Percentiles rank a stretch among this genome's conserved stretches.
Evolutionary conservation across 1,140 invertebrate genomes (phyloP).

Genomic region (Scaptomyza graminum): DNA sequence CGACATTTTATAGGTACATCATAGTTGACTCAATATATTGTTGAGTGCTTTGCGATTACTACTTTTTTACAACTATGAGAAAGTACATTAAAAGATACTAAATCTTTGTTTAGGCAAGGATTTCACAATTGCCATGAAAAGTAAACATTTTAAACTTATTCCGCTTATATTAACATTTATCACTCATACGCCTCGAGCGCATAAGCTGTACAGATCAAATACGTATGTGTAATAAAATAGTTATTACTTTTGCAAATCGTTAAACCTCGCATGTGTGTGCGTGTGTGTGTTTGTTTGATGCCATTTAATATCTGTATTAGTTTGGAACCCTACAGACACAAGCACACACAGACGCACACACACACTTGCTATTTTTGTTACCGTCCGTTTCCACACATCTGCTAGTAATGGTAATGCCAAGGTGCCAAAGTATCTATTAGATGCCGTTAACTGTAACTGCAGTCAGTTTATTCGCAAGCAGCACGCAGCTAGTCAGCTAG

Average conservation of each 20-base stretch:
- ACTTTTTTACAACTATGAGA: conserved; percentile 2
- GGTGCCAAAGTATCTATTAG: conserved; percentile 80
- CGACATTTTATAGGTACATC: no score
- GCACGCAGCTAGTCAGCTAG: conserved; percentile 55
- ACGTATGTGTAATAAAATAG: neutral
- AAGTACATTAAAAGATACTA: conserved; percentile 3
- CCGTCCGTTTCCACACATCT: conserved; percentile 22
- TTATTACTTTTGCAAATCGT: neutral
- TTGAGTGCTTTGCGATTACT: no score
- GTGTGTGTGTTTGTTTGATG: no score
- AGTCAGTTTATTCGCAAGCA: conserved; percentile 68
- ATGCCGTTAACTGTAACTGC: conserved; percentile 77
- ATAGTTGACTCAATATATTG: no score
- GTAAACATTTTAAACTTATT: no score
- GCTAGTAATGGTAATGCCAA: conserved; percentile 61
- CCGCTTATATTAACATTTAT: neutral
- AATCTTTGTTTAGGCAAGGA: neutral
- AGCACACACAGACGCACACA: conserved; percentile 16
- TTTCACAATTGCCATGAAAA: no score
- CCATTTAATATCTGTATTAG: neutral
- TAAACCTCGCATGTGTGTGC: no score
- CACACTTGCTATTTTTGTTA: neutral
- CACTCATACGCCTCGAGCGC: neutral
- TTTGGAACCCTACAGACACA: conserved; percentile 19
- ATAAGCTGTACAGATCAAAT: no score